Evolutionary conservation across 64 coral and sea anemone genomes (phyloP).

Genomic region (Actinia tenebrosa): DNA sequence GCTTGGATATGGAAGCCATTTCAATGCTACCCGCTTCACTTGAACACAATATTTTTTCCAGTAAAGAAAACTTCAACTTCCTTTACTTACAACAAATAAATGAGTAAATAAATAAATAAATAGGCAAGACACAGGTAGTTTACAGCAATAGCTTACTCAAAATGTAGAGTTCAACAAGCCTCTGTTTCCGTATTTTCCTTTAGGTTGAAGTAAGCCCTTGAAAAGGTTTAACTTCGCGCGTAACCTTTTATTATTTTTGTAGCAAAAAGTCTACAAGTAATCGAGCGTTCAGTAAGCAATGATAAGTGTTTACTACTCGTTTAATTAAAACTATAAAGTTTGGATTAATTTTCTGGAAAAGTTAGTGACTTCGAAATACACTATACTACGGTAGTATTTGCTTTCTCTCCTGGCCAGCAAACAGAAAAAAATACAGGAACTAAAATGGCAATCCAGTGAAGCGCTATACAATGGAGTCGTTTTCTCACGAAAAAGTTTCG

Average conservation of each 20-base stretch:
- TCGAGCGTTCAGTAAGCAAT: background rate
- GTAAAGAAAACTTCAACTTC: no score
- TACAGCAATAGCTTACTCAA: background rate
- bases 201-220: background rate
- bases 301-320: background rate
- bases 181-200: background rate
- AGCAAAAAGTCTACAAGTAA: background rate
- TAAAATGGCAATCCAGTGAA: background rate
- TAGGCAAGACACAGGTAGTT: no score
- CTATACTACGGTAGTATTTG: no score
- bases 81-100: no score
- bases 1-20: no score
- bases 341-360: background rate
- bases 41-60: no score
- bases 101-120: no score
- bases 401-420: background rate
- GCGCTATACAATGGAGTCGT: background rate
- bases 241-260: background rate
- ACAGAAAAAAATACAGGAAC: background rate
- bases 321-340: background rate
- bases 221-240: background rate
- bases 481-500: background rate
- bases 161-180: background rate
- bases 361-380: no score
- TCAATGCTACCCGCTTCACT: no score